These are phyloP conservation scores for Drosophila sp. DNA, from an alignment of 1,140 invertebrate genomes.

Conservation along the genomic window DNA sequence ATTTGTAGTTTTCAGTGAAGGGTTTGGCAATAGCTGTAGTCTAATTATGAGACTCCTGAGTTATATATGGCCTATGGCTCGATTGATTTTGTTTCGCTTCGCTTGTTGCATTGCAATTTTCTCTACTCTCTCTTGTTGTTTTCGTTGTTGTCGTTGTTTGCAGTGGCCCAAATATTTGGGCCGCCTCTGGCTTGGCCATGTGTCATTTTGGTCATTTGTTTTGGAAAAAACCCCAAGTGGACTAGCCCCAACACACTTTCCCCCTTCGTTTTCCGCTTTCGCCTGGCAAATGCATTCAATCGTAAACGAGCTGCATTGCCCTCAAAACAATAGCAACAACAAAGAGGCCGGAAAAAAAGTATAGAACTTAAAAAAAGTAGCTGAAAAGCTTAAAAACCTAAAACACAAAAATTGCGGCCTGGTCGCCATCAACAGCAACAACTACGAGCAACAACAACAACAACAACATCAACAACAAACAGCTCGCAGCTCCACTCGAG, in stretches of 20 bases:
- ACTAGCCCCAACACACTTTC: constrained; percentile 29
- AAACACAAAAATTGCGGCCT: constrained; percentile 80
- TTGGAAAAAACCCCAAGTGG: constrained; percentile 65
- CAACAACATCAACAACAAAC: constrained; percentile 43
- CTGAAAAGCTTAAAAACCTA: constrained; percentile 74
- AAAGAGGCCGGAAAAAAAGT: constrained; percentile 10
- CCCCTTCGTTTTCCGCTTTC: neutral
- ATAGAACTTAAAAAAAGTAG: constrained; percentile 22
- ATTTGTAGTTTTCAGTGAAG: neutral
- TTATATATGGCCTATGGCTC: constrained; percentile 26
- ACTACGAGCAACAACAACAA: constrained; percentile 30
- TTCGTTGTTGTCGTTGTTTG: neutral
- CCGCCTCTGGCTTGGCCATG: constrained; percentile 51
- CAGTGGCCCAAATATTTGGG: constrained; percentile 62
- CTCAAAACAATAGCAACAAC: constrained; percentile 37
- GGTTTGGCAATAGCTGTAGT: constrained; percentile 5
- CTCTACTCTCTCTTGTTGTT: constrained; percentile 27
- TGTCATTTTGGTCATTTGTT: constrained; percentile 82
- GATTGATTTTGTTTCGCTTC: constrained; percentile 27
- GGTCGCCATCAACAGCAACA: constrained; percentile 60
- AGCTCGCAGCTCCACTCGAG: constrained; percentile 66
- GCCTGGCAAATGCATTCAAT: constrained; percentile 67
- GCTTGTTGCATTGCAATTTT: constrained; percentile 29
- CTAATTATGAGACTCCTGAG: constrained; percentile 48
- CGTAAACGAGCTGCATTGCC: constrained; percentile 63